These are phyloP conservation scores for Sesia apiformis DNA, from an alignment of 2,888 invertebrate genomes.

Conservation along the genomic window DNA sequence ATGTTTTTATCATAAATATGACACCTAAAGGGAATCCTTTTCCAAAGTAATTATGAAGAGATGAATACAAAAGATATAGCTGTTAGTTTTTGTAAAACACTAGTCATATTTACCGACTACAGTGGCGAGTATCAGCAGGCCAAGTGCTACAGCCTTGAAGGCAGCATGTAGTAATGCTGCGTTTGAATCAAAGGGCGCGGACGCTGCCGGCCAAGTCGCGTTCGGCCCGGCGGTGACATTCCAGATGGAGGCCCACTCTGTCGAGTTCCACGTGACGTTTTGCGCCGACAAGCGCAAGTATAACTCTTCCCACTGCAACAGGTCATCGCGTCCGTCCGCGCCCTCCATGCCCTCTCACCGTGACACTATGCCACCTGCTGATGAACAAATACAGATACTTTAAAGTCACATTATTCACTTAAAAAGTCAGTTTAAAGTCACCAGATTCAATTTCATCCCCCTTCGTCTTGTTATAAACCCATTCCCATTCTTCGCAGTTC, in stretches of 20 bases:
- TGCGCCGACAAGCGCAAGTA: slow-evolving; percentile 46
- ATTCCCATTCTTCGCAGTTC: too few species aligned
- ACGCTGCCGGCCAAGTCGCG: slow-evolving; percentile 52
- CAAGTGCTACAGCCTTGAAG: slow-evolving; percentile 73
- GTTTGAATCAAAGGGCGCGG: slow-evolving; percentile 64
- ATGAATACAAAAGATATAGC: not conserved
- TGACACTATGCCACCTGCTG: slow-evolving; percentile 42
- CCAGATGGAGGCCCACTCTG: slow-evolving; percentile 47
- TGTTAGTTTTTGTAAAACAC: too few species aligned
- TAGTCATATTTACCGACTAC: slow-evolving; percentile 68
- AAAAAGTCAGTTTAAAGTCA: too few species aligned
- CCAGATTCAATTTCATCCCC: too few species aligned
- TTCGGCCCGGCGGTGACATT: slow-evolving; percentile 47
- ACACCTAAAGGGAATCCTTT: too few species aligned
- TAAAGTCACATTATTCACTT: too few species aligned
- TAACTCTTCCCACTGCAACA: slow-evolving; percentile 60
- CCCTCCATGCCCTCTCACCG: slow-evolving; percentile 69
- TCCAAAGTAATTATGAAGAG: too few species aligned
- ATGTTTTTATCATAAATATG: too few species aligned
- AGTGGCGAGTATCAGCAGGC: slow-evolving; percentile 76
- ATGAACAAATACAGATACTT: not conserved
- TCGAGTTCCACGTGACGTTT: slow-evolving; percentile 50
- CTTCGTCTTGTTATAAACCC: too few species aligned
- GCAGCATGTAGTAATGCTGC: slow-evolving; percentile 77
- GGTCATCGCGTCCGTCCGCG: slow-evolving; percentile 57